Percentiles rank a stretch among this genome's conserved stretches.
Evolutionary conservation across 1,140 invertebrate genomes (phyloP).

Genomic region (Protaetia brevitarsis): DNA sequence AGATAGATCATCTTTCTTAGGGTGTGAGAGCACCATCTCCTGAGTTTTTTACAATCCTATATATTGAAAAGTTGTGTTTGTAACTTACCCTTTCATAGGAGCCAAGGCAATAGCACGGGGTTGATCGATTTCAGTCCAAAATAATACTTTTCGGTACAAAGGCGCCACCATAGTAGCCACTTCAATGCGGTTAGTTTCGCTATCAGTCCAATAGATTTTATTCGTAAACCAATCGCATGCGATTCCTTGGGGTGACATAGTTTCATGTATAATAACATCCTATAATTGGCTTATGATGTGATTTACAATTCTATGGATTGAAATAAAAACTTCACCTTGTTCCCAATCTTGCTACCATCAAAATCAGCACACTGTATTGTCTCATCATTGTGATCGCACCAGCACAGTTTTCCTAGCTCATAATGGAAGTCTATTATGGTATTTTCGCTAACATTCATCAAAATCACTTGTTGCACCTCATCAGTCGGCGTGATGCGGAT

Average conservation of each 20-base stretch:
- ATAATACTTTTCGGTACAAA: slow-evolving; percentile 76
- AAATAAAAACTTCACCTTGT: slow-evolving; percentile 51
- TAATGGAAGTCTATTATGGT: slow-evolving; percentile 84
- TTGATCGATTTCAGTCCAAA: slow-evolving; percentile 88
- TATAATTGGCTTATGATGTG: not conserved
- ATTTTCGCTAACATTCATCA: slow-evolving; percentile 13
- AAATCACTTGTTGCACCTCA: not conserved
- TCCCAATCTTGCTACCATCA: slow-evolving; percentile 61
- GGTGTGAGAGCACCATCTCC: no score
- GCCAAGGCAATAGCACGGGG: slow-evolving; percentile 82
- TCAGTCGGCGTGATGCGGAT: slow-evolving; percentile 33
- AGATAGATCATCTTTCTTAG: no score
- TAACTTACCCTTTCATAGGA: slow-evolving; percentile 66
- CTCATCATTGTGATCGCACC: slow-evolving; percentile 82
- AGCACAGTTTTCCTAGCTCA: slow-evolving; percentile 75
- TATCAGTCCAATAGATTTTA: slow-evolving; percentile 90
- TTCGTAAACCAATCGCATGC: slow-evolving; percentile 87
- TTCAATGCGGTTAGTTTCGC: slow-evolving; percentile 83
- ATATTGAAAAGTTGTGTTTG: not conserved
- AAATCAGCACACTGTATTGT: slow-evolving; percentile 78
- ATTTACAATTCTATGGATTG: not conserved
- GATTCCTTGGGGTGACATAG: slow-evolving; percentile 71
- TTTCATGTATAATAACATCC: slow-evolving; percentile 35
- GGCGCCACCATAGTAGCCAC: slow-evolving; percentile 76
- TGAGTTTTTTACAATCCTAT: not conserved